Base-by-base conservation (phyloP, 2,888 invertebrate genomes). In the Iselma pallidipennis region DNA sequence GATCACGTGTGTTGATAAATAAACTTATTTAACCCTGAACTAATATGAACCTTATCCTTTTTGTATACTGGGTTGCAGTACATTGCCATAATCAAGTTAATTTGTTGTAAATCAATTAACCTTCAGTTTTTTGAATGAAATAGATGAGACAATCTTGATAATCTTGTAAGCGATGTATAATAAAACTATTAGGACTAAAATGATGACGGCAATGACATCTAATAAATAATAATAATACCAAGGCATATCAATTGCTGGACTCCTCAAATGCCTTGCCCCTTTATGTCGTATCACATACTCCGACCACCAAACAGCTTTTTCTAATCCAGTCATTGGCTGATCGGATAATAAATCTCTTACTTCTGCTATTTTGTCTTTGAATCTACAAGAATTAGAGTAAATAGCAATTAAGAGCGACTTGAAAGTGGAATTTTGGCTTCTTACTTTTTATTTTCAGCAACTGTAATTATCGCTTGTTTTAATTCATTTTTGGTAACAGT, bases 301-400 rank as follows among this genome's bases (percentile, higher is more conserved):
- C 2, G 85, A 85, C 85, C 85, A 85, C 82, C 83, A 83, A 0
- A 84, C 71, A 0, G 85, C 84, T 50, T 81, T 80, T 42, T 85
- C 84, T 28, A 83, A 45, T 0, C 81, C 75, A 1, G 65, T 59
- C 68, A 80, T 75, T 0, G 82, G 82, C 64, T 82, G 78, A 61
- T 84, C 83, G 2, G 63, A 59, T 68, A 82, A 73, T 5, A 82
- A 26, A 0, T 56, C 49, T 0, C 76, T 69, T 0, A 83, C 49
- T 50, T 70, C 66, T 16, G 60, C 63, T 0, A 71, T 67, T 31
- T 67, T 71, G 49, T 65, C 63, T 16, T 68, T 60, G 29, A 69
- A 71, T 21, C 70, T 71, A n/a, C 2, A 45, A 45, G 1, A 33
- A 33, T 2, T 19, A 1, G 3, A 37, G 21, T 7, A 42, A 5